Evolutionary conservation across 2,113 vertebrate genomes (phyloP), one percentile per base, ranked within the genome.

Genomic region (Plotosus lineatus): DNA sequence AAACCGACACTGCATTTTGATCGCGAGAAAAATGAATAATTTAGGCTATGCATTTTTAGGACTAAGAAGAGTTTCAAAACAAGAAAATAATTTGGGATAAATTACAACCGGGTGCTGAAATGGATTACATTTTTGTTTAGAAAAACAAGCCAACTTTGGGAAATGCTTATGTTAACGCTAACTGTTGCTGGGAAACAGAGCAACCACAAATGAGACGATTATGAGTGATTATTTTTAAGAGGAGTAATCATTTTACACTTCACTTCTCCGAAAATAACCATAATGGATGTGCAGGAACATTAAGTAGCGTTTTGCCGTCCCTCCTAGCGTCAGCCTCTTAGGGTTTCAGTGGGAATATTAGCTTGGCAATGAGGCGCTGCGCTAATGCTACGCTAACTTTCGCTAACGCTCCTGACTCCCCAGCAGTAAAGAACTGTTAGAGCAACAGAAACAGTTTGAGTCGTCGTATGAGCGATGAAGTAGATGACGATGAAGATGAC

Each of bases 231-330:
- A 69, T 77, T 82, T 76, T 82, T 48, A 75, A 78, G 58, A 83
- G 61, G 76, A 72, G 65, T 82, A 80, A 84, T 83, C 82, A 87
- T 85, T 88, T 83, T 81, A 82, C 87, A 86, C 79, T 77, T 79
- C 76, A 80, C 71, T 88, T 86, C 80, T 79, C 84, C 82, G 83
- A 83, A 87, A 88, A 89, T 88, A 89, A 88, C 80, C 53, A 71
- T 84, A 76, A 76, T 86, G 84, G 78, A 83, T 65, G 46, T 76
- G 73, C 76, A 51, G 83, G 83, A 76, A 81, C 85, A 86, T 86
- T 86, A 86, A 85, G 82, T 80, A 83, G 80, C 83, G 63, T 80
- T 86, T 86, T 86, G 74, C 76, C 80, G 36, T 78, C 83, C 83
- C 83, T 80, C 78, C 80, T 78, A 73, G 80, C 80, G 81, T 81